Evolutionary conservation across 2,888 invertebrate species (phyloP), one percentile per base, ranked within the genome.

Genomic region (Alentia gelatinosa): DNA sequence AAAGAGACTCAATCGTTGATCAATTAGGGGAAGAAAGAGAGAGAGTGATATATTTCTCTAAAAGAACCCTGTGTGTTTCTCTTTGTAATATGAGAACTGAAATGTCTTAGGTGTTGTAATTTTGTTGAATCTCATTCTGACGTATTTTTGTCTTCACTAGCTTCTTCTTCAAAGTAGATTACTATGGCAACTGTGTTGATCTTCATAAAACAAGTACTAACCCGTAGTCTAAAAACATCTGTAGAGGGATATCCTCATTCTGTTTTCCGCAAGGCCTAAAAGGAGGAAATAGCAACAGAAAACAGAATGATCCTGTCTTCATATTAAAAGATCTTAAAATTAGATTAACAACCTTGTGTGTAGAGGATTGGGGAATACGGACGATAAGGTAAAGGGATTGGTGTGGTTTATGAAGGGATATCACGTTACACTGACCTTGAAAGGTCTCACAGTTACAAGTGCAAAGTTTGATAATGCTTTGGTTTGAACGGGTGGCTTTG

Each of bases 151-250:
- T n/a, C 56, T 12, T n/a, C 19, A 56, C 12, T n/a, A 56, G n/a
- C 56, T n/a, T n/a, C n/a, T n/a, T n/a, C n/a, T n/a, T 56, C 56
- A 56, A n/a, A 56, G 56, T n/a, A 56, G 56, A 56, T 68, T 68
- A 30, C 68, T 68, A 68, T 30, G 23, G 47, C 42, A 86, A 47
- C 5, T 47, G 86, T 86, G 86, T 86, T 86, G 86, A 86, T 84
- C 40, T 84, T 84, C 19, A 40, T 30, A 35, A 86, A 86, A 7
- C 42, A 79, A 79, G 86, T 86, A 86, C 86, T 86, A 86, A 86
- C 86, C 86, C 86, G 86, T 86, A 86, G 86, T 86, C 86, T 86
- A 86, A 86, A 86, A 86, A 86, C 86, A 86, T 86, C 86, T 86
- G 86, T 30, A 86, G 86, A 86, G 86, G 86, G 50, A 86, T 86